Conservation (phyloP, 2,888 invertebrate species). For the Agonopterix alstromeriana region DNA sequence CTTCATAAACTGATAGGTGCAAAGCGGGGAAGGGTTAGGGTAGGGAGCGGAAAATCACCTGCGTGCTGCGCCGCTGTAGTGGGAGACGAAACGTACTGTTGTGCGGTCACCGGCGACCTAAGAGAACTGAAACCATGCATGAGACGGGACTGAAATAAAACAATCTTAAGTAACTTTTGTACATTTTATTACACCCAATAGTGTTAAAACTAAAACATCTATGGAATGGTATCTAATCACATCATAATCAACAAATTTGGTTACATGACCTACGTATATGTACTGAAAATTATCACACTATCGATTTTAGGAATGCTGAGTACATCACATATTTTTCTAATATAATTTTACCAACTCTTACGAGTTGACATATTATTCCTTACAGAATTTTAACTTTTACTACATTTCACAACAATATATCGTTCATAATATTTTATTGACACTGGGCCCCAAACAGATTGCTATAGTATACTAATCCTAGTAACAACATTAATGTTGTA, state of each 20-base stretch:
- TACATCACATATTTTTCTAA: not conserved
- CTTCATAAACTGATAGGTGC: not conserved
- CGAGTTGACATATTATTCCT: no score
- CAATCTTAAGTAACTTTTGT: constrained; percentile 36
- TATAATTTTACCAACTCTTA: not conserved
- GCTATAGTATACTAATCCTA: no score
- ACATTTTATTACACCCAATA: constrained; percentile 33
- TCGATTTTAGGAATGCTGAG: not conserved
- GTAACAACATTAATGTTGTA: no score
- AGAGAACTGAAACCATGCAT: constrained; percentile 6
- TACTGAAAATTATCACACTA: not conserved
- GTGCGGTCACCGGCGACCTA: constrained; percentile 10
- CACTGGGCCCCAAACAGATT: no score
- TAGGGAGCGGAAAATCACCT: constrained; percentile 18
- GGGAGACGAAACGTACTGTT: not conserved
- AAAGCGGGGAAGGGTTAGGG: constrained; percentile 7
- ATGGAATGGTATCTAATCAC: not conserved
- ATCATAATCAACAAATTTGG: constrained; percentile 1
- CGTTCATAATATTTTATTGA: no score
- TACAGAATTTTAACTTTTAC: no score
- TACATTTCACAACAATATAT: no score
- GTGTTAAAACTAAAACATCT: constrained; percentile 1
- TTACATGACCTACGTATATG: not conserved
- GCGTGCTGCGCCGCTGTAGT: constrained; percentile 4
- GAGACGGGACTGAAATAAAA: constrained; percentile 37